phyloP scores from a whole-genome alignment of 2,888 invertebrate genomes.

The Leucophenga maculata region DNA sequence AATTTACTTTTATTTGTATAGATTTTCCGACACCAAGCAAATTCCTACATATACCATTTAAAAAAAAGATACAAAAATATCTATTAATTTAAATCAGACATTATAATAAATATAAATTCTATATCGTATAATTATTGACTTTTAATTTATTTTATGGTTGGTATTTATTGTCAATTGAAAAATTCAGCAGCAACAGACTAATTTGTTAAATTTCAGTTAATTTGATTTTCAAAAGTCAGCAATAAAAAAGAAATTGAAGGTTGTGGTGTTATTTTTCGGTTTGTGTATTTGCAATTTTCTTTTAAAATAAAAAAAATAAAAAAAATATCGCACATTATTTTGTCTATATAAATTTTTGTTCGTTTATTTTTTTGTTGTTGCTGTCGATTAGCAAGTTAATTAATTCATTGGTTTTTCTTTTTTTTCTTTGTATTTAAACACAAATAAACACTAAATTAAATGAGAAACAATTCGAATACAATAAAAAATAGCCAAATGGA shows the following conservation, averaged over 20 bases:
- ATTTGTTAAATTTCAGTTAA: constrained; percentile 1
- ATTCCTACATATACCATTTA: not conserved
- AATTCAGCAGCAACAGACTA: not conserved
- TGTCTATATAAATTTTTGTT: constrained; percentile 9
- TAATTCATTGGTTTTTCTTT: constrained; percentile 29
- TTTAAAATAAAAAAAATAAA: not conserved
- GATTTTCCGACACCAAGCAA: not conserved
- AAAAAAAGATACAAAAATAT: not conserved
- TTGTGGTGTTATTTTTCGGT: constrained; percentile 23
- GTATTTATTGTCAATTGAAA: not conserved
- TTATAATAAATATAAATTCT: no score
- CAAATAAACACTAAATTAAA: not conserved
- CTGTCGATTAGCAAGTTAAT: constrained; percentile 27
- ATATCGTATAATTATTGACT: not conserved
- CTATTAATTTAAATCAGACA: not conserved
- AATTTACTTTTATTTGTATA: constrained; percentile 15
- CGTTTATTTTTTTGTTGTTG: not conserved
- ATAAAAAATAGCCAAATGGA: constrained; percentile 46
- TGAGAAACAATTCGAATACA: constrained; percentile 14
- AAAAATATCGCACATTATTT: constrained; percentile 12
- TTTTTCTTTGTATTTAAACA: constrained; percentile 21
- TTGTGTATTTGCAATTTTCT: not conserved
- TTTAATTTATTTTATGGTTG: not conserved
- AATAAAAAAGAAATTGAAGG: constrained; percentile 40
- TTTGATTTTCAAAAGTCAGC: not conserved